Base-by-base conservation (phyloP, 2,113 vertebrate species). In the Chlorodrepanis virens region DNA sequence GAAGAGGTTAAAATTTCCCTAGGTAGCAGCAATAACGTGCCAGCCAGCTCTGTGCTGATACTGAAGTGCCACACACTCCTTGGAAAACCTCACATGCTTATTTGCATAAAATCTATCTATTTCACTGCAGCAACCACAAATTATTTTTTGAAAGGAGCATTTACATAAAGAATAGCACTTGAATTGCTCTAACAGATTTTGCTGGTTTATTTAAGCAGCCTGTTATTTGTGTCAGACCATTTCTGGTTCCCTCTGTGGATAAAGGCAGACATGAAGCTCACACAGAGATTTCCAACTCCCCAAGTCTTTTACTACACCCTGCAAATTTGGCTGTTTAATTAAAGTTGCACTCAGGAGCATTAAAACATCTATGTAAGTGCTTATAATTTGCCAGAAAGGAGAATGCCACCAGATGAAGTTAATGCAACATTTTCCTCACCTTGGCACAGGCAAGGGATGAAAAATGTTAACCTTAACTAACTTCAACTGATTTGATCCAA, bases 121-220 rank as follows among this genome's bases (percentile, higher is more conserved):
- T 86, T 68, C 71, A 60, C 76, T 91, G 47, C n/a, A 75, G 72
- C 40, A 95, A 89, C 76, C 75, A 83, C 78, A 63, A 70, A 91
- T 95, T 95, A 70, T 49, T 85, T 81, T 79, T 56, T 85, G 37
- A 75, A 94, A 79, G 49, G 65, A 94, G 87, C 70, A 64, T 67
- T 88, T 93, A 94, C 28, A 67, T 44, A 81, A 90, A 88, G 80
- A 89, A 71, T 44, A 75, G 56, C 27, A 89, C 14, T 53, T 75
- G 56, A 83, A 88, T 57, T 77, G 71, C 72, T 87, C 49, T 52
- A 87, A 84, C 39, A 84, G 47, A 84, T 92, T 78, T 83, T 44
- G 79, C 65, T 47, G 40, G 31, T 71, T 84, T 74, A 61, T 83
- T 90, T 74, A 81, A 94, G 71, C 60, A 90, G 63, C 69, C 72